Evolutionary conservation across 2,888 invertebrate genomes (phyloP).

Genomic region (Rhamnusium bicolor): DNA sequence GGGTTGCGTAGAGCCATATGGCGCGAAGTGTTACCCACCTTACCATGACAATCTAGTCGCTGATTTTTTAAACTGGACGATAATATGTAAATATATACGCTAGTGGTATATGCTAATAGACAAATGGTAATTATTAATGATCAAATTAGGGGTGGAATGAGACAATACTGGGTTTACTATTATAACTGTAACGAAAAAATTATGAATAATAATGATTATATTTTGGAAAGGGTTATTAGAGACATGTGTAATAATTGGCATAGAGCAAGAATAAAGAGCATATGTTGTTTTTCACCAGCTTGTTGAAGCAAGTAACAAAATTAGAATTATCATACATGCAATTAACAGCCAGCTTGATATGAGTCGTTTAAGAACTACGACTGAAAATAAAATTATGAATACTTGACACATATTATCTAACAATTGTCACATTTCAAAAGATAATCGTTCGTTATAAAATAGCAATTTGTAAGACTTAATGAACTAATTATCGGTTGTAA

Average conservation of each 20-base stretch:
- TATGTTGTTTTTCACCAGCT: neutral
- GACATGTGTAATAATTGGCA: slow-evolving; percentile 22
- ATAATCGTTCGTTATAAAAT: no score
- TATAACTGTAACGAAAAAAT: slow-evolving; percentile 37
- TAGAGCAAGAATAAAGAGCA: neutral
- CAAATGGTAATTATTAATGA: slow-evolving; percentile 37
- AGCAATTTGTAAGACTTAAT: no score
- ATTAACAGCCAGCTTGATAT: no score
- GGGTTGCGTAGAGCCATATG: slow-evolving; percentile 44
- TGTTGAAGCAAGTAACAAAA: neutral
- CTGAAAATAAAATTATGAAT: no score
- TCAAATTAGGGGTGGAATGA: slow-evolving; percentile 34
- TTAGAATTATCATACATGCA: no score
- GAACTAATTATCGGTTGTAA: no score
- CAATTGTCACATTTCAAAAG: no score
- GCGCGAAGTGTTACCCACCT: slow-evolving; percentile 32
- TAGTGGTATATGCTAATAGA: slow-evolving; percentile 11
- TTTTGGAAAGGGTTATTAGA: slow-evolving; percentile 37
- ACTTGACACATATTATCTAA: no score
- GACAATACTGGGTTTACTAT: slow-evolving; percentile 32
- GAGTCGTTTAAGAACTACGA: no score
- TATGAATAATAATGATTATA: slow-evolving; percentile 36
- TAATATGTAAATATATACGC: slow-evolving; percentile 41
- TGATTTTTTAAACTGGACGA: slow-evolving; percentile 41
- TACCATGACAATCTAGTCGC: slow-evolving; percentile 41